These are phyloP conservation scores for Sterrhoptilus dennistouni DNA, from an alignment of 2,113 vertebrate species.

Conservation along the genomic window DNA sequence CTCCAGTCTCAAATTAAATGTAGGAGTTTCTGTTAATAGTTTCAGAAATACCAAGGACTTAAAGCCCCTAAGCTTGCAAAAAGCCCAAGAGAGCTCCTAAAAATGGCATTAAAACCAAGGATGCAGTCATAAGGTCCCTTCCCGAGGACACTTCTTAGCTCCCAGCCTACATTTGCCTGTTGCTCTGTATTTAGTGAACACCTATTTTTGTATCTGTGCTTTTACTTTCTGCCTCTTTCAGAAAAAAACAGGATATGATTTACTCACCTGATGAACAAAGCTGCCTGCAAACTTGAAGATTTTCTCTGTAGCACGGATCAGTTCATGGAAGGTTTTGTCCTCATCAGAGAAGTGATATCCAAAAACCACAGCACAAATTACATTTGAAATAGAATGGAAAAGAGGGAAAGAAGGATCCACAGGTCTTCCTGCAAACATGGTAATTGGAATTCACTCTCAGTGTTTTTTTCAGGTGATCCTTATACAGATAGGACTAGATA, in stretches of 20 bases:
- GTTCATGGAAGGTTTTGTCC: slow-evolving; percentile 59
- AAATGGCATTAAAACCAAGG: not conserved
- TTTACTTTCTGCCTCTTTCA: not conserved
- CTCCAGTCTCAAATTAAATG: not conserved
- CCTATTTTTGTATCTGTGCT: not conserved
- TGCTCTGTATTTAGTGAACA: not conserved
- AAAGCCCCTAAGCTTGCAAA: not conserved
- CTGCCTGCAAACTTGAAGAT: slow-evolving; percentile 11
- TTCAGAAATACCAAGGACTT: not conserved
- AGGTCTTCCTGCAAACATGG: slow-evolving; percentile 48
- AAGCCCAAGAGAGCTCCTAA: not conserved
- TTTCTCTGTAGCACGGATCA: slow-evolving; percentile 5
- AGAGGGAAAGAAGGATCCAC: slow-evolving; percentile 44
- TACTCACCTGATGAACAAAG: slow-evolving; percentile 15
- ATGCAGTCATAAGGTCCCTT: not conserved
- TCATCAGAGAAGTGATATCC: slow-evolving; percentile 50
- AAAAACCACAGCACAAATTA: slow-evolving; percentile 59
- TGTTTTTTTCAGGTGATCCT: not conserved
- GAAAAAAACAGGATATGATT: not conserved
- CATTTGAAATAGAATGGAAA: slow-evolving; percentile 54
- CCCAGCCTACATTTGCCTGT: not conserved
- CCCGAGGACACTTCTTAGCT: not conserved
- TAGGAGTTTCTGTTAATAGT: not conserved
- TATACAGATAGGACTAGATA: not conserved
- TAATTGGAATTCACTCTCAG: not conserved